Evolutionary conservation across 1,140 invertebrate genomes (phyloP), one percentile per base, ranked within the genome.

Genomic region (Triops cancriformis): DNA sequence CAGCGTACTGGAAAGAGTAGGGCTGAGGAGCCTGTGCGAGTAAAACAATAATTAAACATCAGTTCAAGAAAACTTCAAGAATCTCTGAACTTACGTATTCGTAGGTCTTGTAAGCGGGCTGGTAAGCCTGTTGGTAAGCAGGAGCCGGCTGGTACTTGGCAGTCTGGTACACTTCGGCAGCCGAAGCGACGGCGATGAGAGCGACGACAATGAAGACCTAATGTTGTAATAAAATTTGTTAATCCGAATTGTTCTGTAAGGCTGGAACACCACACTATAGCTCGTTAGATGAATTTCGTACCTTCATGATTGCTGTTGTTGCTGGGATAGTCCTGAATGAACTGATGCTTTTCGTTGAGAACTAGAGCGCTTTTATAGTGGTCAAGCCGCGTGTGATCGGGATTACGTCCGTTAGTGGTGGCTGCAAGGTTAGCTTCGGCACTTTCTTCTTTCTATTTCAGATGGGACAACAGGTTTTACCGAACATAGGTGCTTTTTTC

Each of bases 1-100:
- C 90, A 79, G 88, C 84, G 84, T 93, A 93, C 28, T 90, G 90
- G 81, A 93, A 93, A 80, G 90, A 88, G 84, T 93, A 93, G 12
- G 81, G 81, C 81, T 43, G 14, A 23, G 72, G 26, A 42, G 72
- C 73, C 41, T 78, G 73, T 1, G 14, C 26, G 7, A 75, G n/a
- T 18, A 75, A 3, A n/a, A 45, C n/a, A 14, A 37, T 10, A 45
- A 12, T 42, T 37, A 45, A n/a, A 45, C n/a, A 23, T 26, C 1
- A 75, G n/a, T 45, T 23, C 14, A 75, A 45, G 27, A 43, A 7
- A 26, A 45, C 9, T 14, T n/a, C n/a, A n/a, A 18, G 2, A 9
- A 41, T 26, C 18, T 12, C 9, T 5, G 1, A 41, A 18, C 18
- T 74, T 74, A 31, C 3, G 0, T 26, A 28, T 37, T 37, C 31